These are phyloP conservation scores for Hyperopisus bebe DNA, from an alignment of 2,113 vertebrate species.

Conservation along the genomic window DNA sequence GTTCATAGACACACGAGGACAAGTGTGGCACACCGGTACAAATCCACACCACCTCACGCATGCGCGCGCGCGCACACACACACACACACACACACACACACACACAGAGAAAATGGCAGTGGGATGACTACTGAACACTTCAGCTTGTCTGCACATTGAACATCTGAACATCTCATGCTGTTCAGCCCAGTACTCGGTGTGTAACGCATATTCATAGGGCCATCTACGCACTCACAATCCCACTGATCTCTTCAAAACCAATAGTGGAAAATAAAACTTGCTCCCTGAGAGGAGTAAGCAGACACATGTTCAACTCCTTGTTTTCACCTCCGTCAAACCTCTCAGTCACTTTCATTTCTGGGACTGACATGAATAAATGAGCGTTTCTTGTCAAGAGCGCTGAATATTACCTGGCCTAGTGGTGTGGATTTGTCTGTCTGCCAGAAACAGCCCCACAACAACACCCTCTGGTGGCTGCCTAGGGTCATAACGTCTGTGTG, in stretches of 20 bases:
- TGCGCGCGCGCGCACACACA: not conserved
- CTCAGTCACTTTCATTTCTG: not conserved
- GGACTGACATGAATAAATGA: not conserved
- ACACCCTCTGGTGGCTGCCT: conserved; percentile 12
- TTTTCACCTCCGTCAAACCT: not conserved
- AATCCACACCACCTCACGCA: not conserved
- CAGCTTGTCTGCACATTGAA: not conserved
- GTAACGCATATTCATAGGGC: not conserved
- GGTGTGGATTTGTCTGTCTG: not conserved
- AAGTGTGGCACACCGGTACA: not conserved
- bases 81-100: not conserved
- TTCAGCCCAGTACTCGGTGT: not conserved
- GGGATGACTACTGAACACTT: not conserved
- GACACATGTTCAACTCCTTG: not conserved
- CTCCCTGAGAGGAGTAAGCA: not conserved
- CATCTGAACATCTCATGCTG: no score
- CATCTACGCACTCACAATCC: not conserved
- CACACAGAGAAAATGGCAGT: not conserved
- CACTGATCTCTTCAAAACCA: not conserved
- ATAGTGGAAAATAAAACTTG: not conserved
- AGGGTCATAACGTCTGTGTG: not conserved
- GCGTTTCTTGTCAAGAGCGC: not conserved
- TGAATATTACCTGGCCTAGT: not conserved
- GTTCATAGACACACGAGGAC: not conserved
- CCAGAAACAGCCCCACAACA: not conserved